phyloP scores from a whole-genome alignment of 2,113 vertebrate species.

The Myrmecobius fasciatus region DNA sequence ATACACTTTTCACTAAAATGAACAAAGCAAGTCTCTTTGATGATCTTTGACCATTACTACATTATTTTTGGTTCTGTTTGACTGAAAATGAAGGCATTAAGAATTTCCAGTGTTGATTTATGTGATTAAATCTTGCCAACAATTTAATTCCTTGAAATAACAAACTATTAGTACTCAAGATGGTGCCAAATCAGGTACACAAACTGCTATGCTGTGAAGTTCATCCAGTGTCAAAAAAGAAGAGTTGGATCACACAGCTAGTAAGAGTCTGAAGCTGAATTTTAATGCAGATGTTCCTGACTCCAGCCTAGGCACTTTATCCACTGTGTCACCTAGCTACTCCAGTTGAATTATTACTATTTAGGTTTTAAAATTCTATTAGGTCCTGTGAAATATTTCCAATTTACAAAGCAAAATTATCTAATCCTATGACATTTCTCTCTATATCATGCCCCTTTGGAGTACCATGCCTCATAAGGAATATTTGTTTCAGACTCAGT shows the following conservation, averaged over 20 bases:
- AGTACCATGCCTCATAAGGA: background rate
- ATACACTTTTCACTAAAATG: background rate
- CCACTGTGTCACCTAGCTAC: too few relatives aligned
- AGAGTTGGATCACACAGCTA: background rate
- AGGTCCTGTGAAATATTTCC: background rate
- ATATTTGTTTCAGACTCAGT: background rate
- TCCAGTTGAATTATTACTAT: background rate
- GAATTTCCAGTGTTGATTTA: slow-evolving; percentile 90
- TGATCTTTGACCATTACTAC: background rate
- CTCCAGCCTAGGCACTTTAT: too few relatives aligned
- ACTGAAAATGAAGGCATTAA: slow-evolving; percentile 95
- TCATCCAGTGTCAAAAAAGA: background rate
- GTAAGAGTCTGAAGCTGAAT: background rate
- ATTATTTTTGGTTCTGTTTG: slow-evolving; percentile 86
- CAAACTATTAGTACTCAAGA: slow-evolving; percentile 97
- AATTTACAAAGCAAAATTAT: background rate
- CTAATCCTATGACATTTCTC: background rate
- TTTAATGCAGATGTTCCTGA: background rate
- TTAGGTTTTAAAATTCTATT: background rate
- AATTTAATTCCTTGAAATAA: slow-evolving; percentile 98
- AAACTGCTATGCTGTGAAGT: slow-evolving; percentile 84
- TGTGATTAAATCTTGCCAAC: slow-evolving; percentile 98
- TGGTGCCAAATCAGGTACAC: slow-evolving; percentile 96
- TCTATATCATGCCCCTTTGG: background rate
- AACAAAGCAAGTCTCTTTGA: background rate